These are phyloP conservation scores for Bombus fervidus DNA, from an alignment of 1,140 invertebrate genomes.

Conservation along the genomic window DNA sequence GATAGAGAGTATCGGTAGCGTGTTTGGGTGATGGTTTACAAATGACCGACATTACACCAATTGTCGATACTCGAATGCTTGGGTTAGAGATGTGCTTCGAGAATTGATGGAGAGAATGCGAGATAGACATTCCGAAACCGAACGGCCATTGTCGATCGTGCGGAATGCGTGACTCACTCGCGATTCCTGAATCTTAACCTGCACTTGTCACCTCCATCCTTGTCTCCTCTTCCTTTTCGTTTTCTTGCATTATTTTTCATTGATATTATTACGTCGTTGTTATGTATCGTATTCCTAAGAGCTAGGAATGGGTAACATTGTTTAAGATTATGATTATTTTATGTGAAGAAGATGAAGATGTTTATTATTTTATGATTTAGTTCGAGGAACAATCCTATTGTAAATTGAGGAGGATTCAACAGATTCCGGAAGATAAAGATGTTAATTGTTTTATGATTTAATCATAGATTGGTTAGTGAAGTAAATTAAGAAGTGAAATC, in stretches of 20 bases:
- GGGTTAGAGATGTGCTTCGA: conserved; percentile 39
- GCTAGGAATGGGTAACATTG: too few species aligned
- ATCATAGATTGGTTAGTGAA: too few species aligned
- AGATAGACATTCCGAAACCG: conserved; percentile 28
- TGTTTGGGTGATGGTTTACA: background rate
- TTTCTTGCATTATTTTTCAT: background rate
- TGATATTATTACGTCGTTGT: too few species aligned
- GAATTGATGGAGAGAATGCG: conserved; percentile 6
- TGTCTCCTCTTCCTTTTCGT: background rate
- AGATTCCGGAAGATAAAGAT: too few species aligned
- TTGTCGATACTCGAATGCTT: conserved; percentile 36
- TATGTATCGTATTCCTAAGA: too few species aligned
- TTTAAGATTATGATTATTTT: too few species aligned
- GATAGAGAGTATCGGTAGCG: background rate
- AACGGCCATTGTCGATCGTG: background rate
- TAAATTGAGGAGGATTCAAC: too few species aligned
- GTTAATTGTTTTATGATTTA: too few species aligned
- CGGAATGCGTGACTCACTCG: conserved; percentile 19
- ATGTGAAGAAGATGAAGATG: too few species aligned
- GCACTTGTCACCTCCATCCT: background rate
- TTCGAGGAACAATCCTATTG: too few species aligned
- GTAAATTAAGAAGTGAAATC: too few species aligned
- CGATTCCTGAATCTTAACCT: background rate
- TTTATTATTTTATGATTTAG: too few species aligned
- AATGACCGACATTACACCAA: conserved; percentile 50